Base-by-base conservation (phyloP, 2,797 vertebrate genomes). In the Luscinia luscinia region DNA sequence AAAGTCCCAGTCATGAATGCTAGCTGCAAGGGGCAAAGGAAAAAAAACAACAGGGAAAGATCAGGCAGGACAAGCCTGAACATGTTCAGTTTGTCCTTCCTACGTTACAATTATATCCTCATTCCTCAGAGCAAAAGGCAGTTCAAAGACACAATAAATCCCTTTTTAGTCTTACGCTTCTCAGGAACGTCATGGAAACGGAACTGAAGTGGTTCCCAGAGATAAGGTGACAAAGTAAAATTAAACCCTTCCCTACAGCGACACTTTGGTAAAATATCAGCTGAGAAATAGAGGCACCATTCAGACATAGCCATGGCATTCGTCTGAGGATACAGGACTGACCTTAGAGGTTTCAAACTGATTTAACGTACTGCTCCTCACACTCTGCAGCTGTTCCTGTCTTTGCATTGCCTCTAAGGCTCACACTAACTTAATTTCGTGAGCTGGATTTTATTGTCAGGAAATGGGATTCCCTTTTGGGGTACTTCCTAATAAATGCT, bases 131-230 rank as follows among this genome's bases (percentile, higher is more conserved):
- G 85, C 85, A 93, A 89, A 91, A 96, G 63, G 85, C 90, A 84
- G 92, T 90, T 96, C 95, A 96, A 96, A 96, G 94, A 92, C 77
- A 95, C 86, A 96, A 96, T 94, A 90, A 96, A 93, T n/a, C 78
- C 57, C 51, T 94, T 96, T 96, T 89, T 80, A 92, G 79, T 74
- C 81, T 87, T 72, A 58, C 0, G 5, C 81, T 78, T 68, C 6
- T 36, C 66, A 64, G 82, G 54, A 90, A 90, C 15, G n/a, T 89
- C 83, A 88, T 52, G 78, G 85, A 67, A 97, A 95, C 12, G 52
- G 85, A 91, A 89, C 82, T 85, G 85, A 95, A 96, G 77, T 41
- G 38, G 75, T 88, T 96, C 93, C 87, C 94, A 92, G 90, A 92
- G 95, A 97, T 96, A 97, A 97, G 79, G 74, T 12, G 11, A 94